phyloP scores from a whole-genome alignment of 2,797 vertebrate species.

The Rhinella marina region DNA sequence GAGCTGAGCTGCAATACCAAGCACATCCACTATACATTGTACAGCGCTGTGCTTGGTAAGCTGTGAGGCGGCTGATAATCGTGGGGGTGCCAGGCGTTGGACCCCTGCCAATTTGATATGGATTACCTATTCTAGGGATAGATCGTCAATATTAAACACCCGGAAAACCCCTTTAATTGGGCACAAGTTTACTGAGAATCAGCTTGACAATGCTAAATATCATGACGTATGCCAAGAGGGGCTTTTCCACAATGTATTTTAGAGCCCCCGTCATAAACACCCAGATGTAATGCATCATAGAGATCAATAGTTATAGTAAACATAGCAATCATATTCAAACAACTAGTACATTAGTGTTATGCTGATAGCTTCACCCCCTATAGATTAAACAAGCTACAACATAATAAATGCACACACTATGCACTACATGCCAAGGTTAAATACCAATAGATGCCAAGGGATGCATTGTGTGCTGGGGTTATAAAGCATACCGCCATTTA shows the following conservation, averaged over 20 bases:
- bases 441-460: neutral
- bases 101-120: too few relatives aligned
- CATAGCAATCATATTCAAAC: neutral
- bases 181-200: too few relatives aligned
- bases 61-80: too few relatives aligned
- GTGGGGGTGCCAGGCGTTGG: too few relatives aligned
- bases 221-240: neutral
- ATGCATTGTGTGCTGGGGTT: neutral
- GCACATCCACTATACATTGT: too few relatives aligned
- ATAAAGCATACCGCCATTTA: neutral
- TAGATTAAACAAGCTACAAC: neutral
- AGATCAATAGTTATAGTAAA: neutral
- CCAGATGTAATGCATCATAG: neutral
- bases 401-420: neutral
- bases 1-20: too few relatives aligned
- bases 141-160: too few relatives aligned
- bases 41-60: too few relatives aligned
- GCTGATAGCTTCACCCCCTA: neutral
- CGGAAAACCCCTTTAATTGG: too few relatives aligned
- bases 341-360: neutral
- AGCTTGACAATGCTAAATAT: too few relatives aligned
- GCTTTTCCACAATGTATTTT: slow-evolving; percentile 10
- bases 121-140: too few relatives aligned
- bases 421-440: neutral
- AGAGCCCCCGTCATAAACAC: neutral